Base-by-base conservation (phyloP, 1,140 invertebrate species). In the Cydia pomonella region DNA sequence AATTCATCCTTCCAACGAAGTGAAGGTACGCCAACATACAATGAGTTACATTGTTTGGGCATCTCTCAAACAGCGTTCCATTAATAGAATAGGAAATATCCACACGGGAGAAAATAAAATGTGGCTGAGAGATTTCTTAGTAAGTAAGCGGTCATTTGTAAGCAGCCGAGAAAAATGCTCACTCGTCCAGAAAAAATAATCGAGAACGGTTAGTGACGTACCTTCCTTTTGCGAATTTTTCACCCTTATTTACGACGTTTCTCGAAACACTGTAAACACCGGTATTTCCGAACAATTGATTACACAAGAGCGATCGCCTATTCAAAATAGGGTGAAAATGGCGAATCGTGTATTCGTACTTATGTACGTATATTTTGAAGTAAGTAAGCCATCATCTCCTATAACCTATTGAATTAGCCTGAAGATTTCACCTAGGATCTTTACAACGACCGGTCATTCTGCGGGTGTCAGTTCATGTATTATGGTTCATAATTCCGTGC, bases 81-180 rank as follows among this genome's bases (percentile, higher is more conserved):
- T 90, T 90, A 90, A 87, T 82, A 83, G 85, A 88, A 88, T 89
- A 89, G 86, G 77, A 84, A 85, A 84, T 84, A 85, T 85, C 83
- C 84, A 79, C 81, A 80, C 79, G 76, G 83, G 79, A 75, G 77
- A 83, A 84, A 84, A 86, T 87, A 88, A 87, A 88, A 86, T 80
- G 83, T 84, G 85, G 78, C 75, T 79, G 77, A 88, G 84, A 85
- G 83, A 84, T 87, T 88, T 83, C 82, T 84, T 76, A 79, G 80
- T 79, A 85, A 78, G 81, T 85, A 85, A 89, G 87, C 84, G 85
- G 87, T 86, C 84, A 90, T 90, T 91, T 91, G 87, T 89, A 88
- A 89, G 87, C 83, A 81, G 82, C 79, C 80, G 83, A 86, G 89
- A 88, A 88, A 88, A 89, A 86, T 90, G 86, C 83, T 89, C 83